Percentiles rank a stretch among this genome's conserved stretches.
These are phyloP conservation scores for Balanococcus diminutus DNA, from an alignment of 2,888 invertebrate genomes.

Conservation along the genomic window DNA sequence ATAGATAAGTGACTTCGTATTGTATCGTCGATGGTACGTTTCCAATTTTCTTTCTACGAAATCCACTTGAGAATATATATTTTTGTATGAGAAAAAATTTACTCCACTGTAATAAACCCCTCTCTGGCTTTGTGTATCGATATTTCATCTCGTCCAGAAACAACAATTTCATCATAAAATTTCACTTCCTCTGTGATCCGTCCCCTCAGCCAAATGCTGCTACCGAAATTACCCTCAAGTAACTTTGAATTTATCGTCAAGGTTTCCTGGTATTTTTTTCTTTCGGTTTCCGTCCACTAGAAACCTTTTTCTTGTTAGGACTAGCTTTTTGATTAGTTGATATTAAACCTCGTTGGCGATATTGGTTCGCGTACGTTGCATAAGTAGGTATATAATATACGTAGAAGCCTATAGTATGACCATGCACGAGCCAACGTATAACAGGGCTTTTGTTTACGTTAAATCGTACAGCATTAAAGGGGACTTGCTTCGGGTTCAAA, in stretches of 20 bases:
- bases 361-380: background rate
- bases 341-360: background rate
- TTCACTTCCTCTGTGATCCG: background rate
- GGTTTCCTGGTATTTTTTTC: slow-evolving; percentile 12
- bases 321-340: slow-evolving; percentile 14
- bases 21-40: background rate
- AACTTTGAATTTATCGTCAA: slow-evolving; percentile 7
- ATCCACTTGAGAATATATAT: background rate
- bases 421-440: background rate
- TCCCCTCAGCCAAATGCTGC: background rate
- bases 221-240: background rate
- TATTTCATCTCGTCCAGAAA: background rate
- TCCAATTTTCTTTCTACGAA: background rate
- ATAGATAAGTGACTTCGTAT: slow-evolving; percentile 13
- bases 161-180: slow-evolving; percentile 8
- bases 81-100: background rate
- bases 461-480: background rate
- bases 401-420: background rate
- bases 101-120: background rate
- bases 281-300: background rate
- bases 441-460: background rate
- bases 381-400: background rate
- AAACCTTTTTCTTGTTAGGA: slow-evolving; percentile 9
- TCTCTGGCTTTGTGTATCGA: background rate
- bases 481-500: background rate